phyloP scores from a whole-genome alignment of 2,797 vertebrate genomes.

The Arctocebus calabarensis region DNA sequence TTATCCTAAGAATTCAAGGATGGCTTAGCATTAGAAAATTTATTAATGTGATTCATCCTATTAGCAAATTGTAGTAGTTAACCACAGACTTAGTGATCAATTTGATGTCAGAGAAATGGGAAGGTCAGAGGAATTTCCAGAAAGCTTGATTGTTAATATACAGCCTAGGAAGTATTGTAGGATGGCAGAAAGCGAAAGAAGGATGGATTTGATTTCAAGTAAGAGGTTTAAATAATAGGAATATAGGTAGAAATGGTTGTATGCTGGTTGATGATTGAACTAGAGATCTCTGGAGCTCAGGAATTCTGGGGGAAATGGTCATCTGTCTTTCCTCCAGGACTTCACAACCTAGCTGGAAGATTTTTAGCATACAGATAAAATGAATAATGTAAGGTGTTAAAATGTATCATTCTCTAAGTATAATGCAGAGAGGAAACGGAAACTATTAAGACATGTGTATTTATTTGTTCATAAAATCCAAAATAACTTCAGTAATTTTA shows the following conservation, averaged over 20 bases:
- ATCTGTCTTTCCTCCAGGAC: background rate
- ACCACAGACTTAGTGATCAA: background rate
- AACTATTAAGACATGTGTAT: background rate
- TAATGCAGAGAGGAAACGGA: background rate
- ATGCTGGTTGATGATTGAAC: background rate
- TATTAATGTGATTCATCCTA: background rate
- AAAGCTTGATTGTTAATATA: background rate
- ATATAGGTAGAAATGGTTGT: background rate
- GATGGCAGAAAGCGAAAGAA: constrained; percentile 5
- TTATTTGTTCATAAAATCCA: constrained; percentile 10
- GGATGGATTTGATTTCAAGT: constrained; percentile 8
- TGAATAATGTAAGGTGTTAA: background rate
- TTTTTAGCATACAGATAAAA: background rate
- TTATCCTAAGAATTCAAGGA: constrained; percentile 55
- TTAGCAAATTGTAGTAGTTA: background rate
- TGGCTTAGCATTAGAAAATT: constrained; percentile 35
- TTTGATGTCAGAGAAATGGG: constrained; percentile 50
- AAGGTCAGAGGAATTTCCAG: constrained; percentile 52
- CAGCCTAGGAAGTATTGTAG: background rate
- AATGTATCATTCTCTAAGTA: background rate
- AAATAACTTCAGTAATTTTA: constrained; percentile 11
- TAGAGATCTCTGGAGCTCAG: background rate
- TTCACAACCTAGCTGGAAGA: background rate
- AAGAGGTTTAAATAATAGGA: background rate
- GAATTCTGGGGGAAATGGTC: background rate